Conservation (phyloP, 1,140 invertebrate genomes). For the Chelonus insularis region DNA sequence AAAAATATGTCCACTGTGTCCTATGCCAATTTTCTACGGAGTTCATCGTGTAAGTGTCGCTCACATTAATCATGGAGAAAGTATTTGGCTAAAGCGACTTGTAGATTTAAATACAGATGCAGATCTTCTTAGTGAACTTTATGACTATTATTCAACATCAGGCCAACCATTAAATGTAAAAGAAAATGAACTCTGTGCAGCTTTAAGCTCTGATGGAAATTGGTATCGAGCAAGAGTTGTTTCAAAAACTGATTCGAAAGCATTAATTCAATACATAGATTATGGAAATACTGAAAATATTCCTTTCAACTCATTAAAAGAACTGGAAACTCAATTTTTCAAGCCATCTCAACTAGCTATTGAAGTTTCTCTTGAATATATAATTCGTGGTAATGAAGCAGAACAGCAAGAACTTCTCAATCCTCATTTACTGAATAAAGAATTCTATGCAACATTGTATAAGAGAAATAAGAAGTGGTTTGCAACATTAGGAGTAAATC, state of each 20-base stretch:
- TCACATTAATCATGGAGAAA: slow-evolving; percentile 58
- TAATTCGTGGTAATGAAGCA: slow-evolving; percentile 42
- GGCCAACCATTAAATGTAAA: slow-evolving; percentile 44
- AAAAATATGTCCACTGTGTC: slow-evolving; percentile 61
- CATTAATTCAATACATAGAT: slow-evolving; percentile 58
- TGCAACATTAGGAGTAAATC: slow-evolving; percentile 39
- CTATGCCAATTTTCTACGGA: slow-evolving; percentile 62
- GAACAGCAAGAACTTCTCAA: slow-evolving; percentile 44
- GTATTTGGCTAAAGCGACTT: slow-evolving; percentile 66
- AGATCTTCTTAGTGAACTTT: slow-evolving; percentile 60
- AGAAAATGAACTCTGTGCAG: slow-evolving; percentile 63
- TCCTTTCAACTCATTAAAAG: slow-evolving; percentile 30
- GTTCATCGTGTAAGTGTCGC: slow-evolving; percentile 59
- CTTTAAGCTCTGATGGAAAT: slow-evolving; percentile 64
- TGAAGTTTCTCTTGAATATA: slow-evolving; percentile 51
- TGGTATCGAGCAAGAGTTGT: slow-evolving; percentile 57
- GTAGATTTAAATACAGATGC: slow-evolving; percentile 52
- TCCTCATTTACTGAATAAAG: slow-evolving; percentile 35
- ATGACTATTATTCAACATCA: slow-evolving; percentile 62
- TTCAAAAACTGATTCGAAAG: slow-evolving; percentile 21
- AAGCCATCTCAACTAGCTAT: slow-evolving; percentile 61
- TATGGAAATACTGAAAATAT: slow-evolving; percentile 60
- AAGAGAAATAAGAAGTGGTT: slow-evolving; percentile 49
- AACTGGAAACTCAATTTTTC: slow-evolving; percentile 62
- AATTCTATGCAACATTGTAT: slow-evolving; percentile 43